Evolutionary conservation across 1,140 invertebrate species (phyloP).

Genomic region (Diorhabda carinulata): DNA sequence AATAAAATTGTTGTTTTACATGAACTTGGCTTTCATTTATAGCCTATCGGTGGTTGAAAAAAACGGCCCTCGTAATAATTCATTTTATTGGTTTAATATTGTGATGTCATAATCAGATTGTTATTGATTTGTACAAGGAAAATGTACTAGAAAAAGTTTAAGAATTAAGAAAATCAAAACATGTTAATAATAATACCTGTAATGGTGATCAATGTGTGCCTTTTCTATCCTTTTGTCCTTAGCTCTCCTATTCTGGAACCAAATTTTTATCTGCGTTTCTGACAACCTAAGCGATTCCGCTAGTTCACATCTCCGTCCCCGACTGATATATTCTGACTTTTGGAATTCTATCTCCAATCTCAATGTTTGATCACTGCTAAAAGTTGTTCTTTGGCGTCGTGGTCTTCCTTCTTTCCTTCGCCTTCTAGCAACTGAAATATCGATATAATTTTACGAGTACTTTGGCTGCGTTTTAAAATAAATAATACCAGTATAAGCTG

Average conservation of each 20-base stretch:
- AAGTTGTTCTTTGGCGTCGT: conserved; percentile 87
- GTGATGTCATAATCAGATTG: too few relatives aligned
- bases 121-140: too few relatives aligned
- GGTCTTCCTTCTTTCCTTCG: conserved; percentile 80
- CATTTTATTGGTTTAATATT: too few relatives aligned
- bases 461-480: neutral
- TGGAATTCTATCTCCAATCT: conserved; percentile 87
- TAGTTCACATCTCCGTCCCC: conserved; percentile 79
- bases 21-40: too few relatives aligned
- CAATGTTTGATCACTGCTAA: conserved; percentile 89
- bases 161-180: conserved; percentile 15
- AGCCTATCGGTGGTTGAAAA: too few relatives aligned
- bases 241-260: conserved; percentile 94
- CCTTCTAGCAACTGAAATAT: conserved; percentile 70
- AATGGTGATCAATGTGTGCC: conserved; percentile 89
- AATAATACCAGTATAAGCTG: neutral
- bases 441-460: conserved; percentile 8
- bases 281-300: conserved; percentile 77
- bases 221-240: conserved; percentile 96
- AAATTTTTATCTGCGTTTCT: conserved; percentile 94
- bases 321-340: conserved; percentile 85
- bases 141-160: too few relatives aligned
- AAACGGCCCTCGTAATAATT: too few relatives aligned
- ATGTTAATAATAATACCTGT: conserved; percentile 61
- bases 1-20: too few relatives aligned